These are phyloP conservation scores for Varanus salvator DNA, from an alignment of 2,113 vertebrate genomes.

Conservation along the genomic window DNA sequence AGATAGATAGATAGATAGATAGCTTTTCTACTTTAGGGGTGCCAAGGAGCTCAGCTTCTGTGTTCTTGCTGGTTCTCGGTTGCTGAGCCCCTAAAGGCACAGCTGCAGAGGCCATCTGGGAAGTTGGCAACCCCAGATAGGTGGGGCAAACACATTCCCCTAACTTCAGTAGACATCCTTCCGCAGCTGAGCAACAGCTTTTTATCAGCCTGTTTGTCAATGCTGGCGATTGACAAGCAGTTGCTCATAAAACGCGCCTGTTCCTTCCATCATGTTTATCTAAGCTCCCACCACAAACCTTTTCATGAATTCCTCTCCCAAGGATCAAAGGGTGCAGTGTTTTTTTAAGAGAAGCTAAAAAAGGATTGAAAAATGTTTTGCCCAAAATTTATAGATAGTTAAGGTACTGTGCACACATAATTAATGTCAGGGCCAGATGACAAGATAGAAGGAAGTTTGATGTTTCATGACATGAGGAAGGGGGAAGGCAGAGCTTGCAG, in stretches of 20 bases:
- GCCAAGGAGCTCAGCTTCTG: too few relatives aligned
- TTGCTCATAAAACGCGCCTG: constrained; percentile 67
- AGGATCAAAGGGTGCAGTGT: constrained; percentile 72
- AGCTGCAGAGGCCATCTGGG: neutral
- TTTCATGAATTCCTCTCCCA: constrained; percentile 62
- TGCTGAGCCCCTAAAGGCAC: neutral
- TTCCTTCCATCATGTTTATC: constrained; percentile 65
- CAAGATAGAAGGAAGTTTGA: constrained; percentile 75
- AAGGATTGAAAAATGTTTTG: neutral
- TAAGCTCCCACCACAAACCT: constrained; percentile 62
- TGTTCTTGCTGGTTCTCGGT: neutral
- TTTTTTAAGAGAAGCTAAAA: constrained; percentile 3
- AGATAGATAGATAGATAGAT: too few relatives aligned
- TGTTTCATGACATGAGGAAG: constrained; percentile 62
- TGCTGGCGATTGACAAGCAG: constrained; percentile 62
- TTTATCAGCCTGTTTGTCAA: constrained; percentile 45
- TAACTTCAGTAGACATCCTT: constrained; percentile 47
- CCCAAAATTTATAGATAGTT: constrained; percentile 71
- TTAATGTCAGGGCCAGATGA: constrained; percentile 76
- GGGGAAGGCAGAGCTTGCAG: constrained; percentile 45
- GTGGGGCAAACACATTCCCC: neutral
- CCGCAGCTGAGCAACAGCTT: constrained; percentile 47
- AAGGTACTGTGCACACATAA: constrained; percentile 67
- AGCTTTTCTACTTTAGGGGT: too few relatives aligned
- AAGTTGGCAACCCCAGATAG: neutral